Evolutionary conservation across 2,113 vertebrate species (phyloP), one percentile per base, ranked within the genome.

Genomic region (Notarius quadriscutis): DNA sequence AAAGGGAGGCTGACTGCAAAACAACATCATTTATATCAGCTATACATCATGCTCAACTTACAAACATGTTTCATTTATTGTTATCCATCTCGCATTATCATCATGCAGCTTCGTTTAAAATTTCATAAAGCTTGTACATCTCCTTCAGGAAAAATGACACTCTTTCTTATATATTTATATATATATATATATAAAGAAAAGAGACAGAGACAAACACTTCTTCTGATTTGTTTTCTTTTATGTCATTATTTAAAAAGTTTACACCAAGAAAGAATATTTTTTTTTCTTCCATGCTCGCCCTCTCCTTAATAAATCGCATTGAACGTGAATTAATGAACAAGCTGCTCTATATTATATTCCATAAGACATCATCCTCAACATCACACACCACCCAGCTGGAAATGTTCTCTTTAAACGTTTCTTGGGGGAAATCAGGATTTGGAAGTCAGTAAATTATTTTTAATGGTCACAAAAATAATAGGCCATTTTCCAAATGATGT

Each of bases 401-500:
- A 80, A 85, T 93, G 88, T 92, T 92, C 84, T 87, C 85, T 92
- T 93, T 91, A 91, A 85, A 89, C 87, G 77, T 84, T 88, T 93
- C 92, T 93, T 90, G 88, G 89, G 90, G 92, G 92, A 94, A 93
- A 93, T 94, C 92, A 92, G 92, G 89, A 93, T 89, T 92, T 93
- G 93, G 92, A 94, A 94, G 91, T 92, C 92, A 90, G 90, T 94
- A 95, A 95, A 95, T 95, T 94, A 95, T 94, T 94, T 95, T 94
- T 94, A 95, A 96, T 94, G 94, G 93, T 90, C 89, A 92, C 92
- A 94, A 95, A 94, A 94, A 95, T 95, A 96, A 95, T 94, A 94
- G 95, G 92, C 94, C 93, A 95, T 96, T 95, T 95, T 91, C 94
- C 94, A 95, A 95, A 95, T 89, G 94, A 94, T 90, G 93, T 94